Base-by-base conservation (phyloP, 1,140 invertebrate species). In the Tenebrio molitor region DNA sequence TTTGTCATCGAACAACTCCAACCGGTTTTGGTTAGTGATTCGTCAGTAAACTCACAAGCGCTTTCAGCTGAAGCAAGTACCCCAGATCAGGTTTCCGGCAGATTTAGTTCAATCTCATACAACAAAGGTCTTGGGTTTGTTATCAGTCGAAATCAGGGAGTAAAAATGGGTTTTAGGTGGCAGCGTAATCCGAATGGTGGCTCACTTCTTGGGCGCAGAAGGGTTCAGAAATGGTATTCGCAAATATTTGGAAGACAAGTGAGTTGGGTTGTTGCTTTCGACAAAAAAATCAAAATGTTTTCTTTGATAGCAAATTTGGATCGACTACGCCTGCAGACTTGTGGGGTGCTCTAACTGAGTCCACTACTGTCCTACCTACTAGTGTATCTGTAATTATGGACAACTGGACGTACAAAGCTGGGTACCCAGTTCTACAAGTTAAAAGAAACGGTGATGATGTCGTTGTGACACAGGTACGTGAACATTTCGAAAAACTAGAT, bases 161-260 rank as follows among this genome's bases (percentile, higher is more conserved):
- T 25, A 42, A 23, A 6, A 65, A 42, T 44, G 36, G 1, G 44
- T 66, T 73, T 36, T 63, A 85, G 88, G 88, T 16, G 91, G 87
- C 0, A 84, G 88, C n/a, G 79, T 95, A 6, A 88, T 95, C n/a
- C 85, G 92, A 69, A 94, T 94, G 93, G 89, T 93, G 77, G 85
- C 89, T 72, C 87, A 91, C 78, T 87, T 91, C 25, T 83, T 95
- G 10, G 90, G 91, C 1, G 82, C 85, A 19, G 79, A 84, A 0
- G 86, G 86, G 0, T 93, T 93, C 78, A 82, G 84, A 75, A 79
- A 82, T 44, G 91, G 90, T 8, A 78, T 93, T 25, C 81, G 83
- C 15, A 76, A 83, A 7, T 91, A 91, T 76, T 78, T 91, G 0
- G 74, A 70, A 2, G 76, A 83, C 23, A 79, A 85, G 87, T 89